A percentile compares a stretch with the other conserved stretches of the same genome.
These are phyloP conservation scores for Erebia epiphron DNA, from an alignment of 2,888 invertebrate species.

Conservation along the genomic window DNA sequence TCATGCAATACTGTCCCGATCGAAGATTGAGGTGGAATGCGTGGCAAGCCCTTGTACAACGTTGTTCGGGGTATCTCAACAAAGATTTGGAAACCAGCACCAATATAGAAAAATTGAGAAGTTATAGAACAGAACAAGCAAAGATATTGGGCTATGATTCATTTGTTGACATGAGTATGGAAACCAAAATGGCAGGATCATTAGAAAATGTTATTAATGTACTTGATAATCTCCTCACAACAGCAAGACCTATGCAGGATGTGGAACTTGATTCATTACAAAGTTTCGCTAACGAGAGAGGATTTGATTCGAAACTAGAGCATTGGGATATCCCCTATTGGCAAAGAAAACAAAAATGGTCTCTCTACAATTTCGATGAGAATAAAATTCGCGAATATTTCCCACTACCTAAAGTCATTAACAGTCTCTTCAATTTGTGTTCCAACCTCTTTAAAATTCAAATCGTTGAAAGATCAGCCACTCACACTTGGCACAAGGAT, in stretches of 20 bases:
- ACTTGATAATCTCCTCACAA: conserved; percentile 85
- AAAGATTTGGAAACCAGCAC: conserved; percentile 87
- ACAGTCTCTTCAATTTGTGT: conserved; percentile 89
- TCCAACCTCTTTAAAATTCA: conserved; percentile 90
- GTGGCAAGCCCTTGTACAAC: conserved; percentile 90
- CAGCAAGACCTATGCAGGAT: conserved; percentile 89
- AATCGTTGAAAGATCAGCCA: conserved; percentile 85
- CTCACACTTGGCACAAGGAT: conserved; percentile 92
- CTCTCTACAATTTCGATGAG: conserved; percentile 87
- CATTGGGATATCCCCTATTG: conserved; percentile 95
- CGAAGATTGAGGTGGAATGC: conserved; percentile 90
- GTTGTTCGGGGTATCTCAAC: conserved; percentile 86
- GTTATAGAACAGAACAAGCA: conserved; percentile 87
- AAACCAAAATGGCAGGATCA: conserved; percentile 95
- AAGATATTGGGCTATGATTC: conserved; percentile 89
- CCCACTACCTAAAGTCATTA: conserved; percentile 90
- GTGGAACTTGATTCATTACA: conserved; percentile 88
- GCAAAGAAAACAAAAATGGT: conserved; percentile 88
- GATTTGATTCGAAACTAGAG: conserved; percentile 87
- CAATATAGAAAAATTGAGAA: conserved; percentile 90
- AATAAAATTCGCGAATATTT: conserved; percentile 91
- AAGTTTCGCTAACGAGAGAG: conserved; percentile 88
- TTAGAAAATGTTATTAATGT: conserved; percentile 88
- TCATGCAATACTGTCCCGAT: conserved; percentile 93
- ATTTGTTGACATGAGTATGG: conserved; percentile 94